Base-by-base conservation (phyloP, 2,113 vertebrate species). In the Ursus arctos region DNA sequence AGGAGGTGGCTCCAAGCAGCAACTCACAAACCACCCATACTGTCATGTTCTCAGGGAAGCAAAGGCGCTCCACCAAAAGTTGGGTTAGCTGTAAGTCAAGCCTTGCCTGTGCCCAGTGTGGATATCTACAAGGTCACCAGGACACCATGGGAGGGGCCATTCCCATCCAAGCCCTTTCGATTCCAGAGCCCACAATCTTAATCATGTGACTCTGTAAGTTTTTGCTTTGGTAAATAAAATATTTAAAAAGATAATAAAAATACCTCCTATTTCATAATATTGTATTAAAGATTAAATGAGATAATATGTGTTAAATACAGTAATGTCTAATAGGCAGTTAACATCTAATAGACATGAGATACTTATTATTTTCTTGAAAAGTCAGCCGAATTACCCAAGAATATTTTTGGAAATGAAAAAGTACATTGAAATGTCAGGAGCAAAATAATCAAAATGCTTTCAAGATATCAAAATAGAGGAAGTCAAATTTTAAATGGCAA, bases 291-390 rank as follows among this genome's bases (percentile, higher is more conserved):
- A 82, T 76, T 49, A 69, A 82, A 49, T 82, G 59, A 63, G 11
- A 26, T 43, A 36, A 33, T 88, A 40, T 71, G 0, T 83, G 33
- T 59, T 36, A 40, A 93, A 69, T 77, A n/a, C 3, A 87, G 24
- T 69, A 71, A 61, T 77, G 33, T 13, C 24, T 81, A 63, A 57
- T 28, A 67, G 7, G 33, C 18, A 80, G 13, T 57, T 74, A 33
- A 93, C 0, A 36, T 13, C 13, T 47, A 36, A 19, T 57, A 55
- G n/a, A 24, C 57, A 19, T 82, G 12, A 40, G 9, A 40, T 93
- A 43, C 47, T 83, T 93, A 63, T 55, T 49, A 65, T 85, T 93
- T 92, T 89, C 77, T 96, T 71, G 7, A 71, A 72, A 83, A 90
- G 71, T 1, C 10, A 79, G 21, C 47, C 59, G 53, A 76, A 49